These are phyloP conservation scores for Carcharodon carcharias DNA, from an alignment of 2,797 vertebrate genomes.

Conservation along the genomic window DNA sequence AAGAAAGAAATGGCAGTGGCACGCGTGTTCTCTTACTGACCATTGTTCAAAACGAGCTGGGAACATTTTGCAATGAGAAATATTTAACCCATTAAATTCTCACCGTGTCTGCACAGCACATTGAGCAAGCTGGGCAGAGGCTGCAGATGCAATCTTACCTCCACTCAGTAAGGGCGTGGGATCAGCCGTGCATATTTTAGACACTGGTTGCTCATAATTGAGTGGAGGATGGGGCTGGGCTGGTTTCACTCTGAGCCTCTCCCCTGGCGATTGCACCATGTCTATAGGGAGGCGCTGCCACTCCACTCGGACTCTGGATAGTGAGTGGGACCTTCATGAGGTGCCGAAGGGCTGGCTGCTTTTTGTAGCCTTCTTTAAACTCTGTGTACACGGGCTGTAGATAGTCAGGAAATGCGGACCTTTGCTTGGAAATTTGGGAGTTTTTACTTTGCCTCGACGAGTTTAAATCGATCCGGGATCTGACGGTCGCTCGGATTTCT, in stretches of 20 bases:
- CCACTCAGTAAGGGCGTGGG: background rate
- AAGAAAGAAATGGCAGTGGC: background rate
- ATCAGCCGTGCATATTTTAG: background rate
- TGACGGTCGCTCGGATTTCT: background rate
- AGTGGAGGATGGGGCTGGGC: background rate
- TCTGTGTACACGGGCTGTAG: background rate
- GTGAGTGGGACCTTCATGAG: background rate
- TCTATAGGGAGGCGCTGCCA: background rate
- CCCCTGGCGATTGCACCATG: background rate
- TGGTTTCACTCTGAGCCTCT: background rate
- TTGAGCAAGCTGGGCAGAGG: background rate
- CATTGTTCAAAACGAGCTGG: background rate
- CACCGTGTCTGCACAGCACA: background rate
- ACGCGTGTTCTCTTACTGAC: background rate
- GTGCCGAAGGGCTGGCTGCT: background rate
- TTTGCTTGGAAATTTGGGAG: background rate
- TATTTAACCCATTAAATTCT: background rate
- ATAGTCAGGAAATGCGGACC: background rate
- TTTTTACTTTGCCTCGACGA: too few species aligned
- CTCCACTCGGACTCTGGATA: background rate
- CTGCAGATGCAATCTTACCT: background rate
- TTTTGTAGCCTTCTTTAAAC: too few species aligned
- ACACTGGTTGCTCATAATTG: background rate
- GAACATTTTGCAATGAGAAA: background rate
- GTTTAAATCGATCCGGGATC: background rate